phyloP scores from a whole-genome alignment of 2,888 invertebrate species.

The Gisinianus flammeolus region DNA sequence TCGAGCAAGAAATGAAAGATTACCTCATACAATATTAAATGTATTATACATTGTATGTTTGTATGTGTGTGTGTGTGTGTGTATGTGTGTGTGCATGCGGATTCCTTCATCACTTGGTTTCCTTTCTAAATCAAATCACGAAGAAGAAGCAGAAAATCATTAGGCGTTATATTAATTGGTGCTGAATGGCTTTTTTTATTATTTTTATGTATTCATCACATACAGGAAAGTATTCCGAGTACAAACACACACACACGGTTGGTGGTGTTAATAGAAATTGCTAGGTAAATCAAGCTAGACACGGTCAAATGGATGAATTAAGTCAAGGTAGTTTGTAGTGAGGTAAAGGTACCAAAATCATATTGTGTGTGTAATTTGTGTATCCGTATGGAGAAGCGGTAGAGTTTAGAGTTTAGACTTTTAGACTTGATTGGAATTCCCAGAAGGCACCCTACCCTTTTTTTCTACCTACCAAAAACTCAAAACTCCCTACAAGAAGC shows the following conservation, averaged over 20 bases:
- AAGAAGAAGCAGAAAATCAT: too few relatives aligned
- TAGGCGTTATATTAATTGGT: neutral
- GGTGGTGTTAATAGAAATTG: neutral
- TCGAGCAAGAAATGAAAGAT: conserved; percentile 13
- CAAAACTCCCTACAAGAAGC: too few relatives aligned
- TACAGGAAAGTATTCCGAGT: too few relatives aligned
- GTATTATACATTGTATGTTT: neutral
- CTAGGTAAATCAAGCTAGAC: neutral
- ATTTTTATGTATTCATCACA: too few relatives aligned
- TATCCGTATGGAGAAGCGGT: too few relatives aligned
- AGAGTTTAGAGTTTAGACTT: too few relatives aligned
- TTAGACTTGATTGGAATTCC: neutral
- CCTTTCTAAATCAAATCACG: too few relatives aligned
- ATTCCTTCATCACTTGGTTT: neutral
- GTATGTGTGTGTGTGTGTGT: too few relatives aligned
- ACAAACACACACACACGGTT: neutral
- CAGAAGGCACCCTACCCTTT: neutral
- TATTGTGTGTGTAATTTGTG: too few relatives aligned
- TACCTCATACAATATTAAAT: conserved; percentile 9
- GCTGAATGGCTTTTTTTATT: neutral
- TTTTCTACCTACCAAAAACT: neutral
- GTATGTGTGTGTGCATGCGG: neutral
- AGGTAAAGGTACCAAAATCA: neutral
- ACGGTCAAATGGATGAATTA: conserved; percentile 13
- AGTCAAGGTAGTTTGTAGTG: neutral